Evolutionary conservation across 2,113 vertebrate genomes (phyloP), one percentile per base, ranked within the genome.

Genomic region (Lepus americanus): DNA sequence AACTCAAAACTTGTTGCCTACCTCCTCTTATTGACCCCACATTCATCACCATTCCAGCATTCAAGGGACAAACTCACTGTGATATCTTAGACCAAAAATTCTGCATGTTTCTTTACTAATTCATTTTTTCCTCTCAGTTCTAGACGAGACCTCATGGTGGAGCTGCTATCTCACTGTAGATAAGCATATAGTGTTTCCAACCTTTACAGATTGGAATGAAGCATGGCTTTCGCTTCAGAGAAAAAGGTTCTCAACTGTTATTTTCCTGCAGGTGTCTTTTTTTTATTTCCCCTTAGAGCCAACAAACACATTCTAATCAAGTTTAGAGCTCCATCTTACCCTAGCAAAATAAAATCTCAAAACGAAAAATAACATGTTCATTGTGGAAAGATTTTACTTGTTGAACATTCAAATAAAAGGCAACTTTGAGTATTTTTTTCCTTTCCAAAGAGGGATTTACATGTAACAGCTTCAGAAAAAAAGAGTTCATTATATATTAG

Each of bases 91-190:
- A 49, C 20, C 33, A 70, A 12, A 29, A 44, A n/a, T 74, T 29
- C 5, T 39, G 7, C 12, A 64, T 44, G 0, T 27, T 4, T 66
- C 0, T 88, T 94, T 87, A 51, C 63, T 96, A 61, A 78, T 76
- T 70, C 33, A 8, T 76, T 49, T 92, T 94, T 25, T 25, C 61
- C 39, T 73, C 0, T 92, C 92, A 95, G 64, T 98, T 98, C 97
- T 89, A 51, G 69, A 88, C 5, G 27, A 89, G 6, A 29, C 98
- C 98, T 98, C 98, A 69, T 92, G 98, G 96, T 97, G 98, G 98
- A 97, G 98, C 98, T 98, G 98, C 98, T 98, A 55, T 98, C 92
- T 97, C 96, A 94, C 97, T 96, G 96, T 82, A 97, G 97, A 98
- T 97, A 94, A 74, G 67, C 39, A 1, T 23, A 31, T n/a, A 29